phyloP scores from a whole-genome alignment of 2,888 invertebrate species.

The Oasisia sp. region DNA sequence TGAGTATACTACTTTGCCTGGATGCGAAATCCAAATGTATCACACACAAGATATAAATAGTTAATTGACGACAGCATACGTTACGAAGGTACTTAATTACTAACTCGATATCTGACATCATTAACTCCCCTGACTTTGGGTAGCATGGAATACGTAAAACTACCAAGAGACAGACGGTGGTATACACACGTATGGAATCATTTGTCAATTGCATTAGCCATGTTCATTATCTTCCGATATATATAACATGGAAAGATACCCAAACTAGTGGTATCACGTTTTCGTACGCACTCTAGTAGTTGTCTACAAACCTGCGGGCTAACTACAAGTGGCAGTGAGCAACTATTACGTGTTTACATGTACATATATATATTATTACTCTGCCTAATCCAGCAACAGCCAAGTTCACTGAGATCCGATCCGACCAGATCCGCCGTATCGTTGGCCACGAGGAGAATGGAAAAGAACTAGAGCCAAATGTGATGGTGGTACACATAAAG shows the following conservation, averaged over 20 bases:
- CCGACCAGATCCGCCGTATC: background rate
- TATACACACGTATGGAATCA: background rate
- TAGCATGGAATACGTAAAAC: background rate
- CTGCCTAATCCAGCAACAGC: conserved; percentile 2
- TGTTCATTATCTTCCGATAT: background rate
- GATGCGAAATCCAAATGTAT: background rate
- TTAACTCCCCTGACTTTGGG: background rate
- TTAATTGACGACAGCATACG: background rate
- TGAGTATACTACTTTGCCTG: background rate
- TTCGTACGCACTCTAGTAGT: background rate
- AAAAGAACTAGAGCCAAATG: background rate
- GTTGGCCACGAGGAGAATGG: background rate
- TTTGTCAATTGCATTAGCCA: background rate
- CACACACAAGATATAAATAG: background rate
- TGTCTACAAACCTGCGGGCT: background rate
- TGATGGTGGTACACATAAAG: background rate
- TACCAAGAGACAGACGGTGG: background rate
- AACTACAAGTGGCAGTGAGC: background rate
- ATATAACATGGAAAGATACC: background rate
- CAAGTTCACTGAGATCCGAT: background rate
- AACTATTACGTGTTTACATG: background rate
- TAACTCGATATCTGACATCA: background rate
- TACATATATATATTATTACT: conserved; percentile 12
- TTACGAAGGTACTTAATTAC: background rate
- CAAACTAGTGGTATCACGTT: background rate